Conservation (phyloP, 2,113 vertebrate species). For the Labrus mixtus region DNA sequence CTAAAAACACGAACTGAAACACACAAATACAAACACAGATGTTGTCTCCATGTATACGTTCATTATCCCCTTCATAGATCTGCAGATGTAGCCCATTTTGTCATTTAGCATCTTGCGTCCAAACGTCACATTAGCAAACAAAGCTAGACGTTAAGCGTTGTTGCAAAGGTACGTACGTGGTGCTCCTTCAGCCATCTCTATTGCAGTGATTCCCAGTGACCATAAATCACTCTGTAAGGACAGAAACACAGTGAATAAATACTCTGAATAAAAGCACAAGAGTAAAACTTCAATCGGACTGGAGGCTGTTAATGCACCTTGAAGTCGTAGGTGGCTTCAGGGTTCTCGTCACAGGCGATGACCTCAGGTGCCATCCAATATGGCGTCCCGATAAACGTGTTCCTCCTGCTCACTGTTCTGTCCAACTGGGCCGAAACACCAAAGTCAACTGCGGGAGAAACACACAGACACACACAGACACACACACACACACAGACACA, state of each 20-base stretch:
- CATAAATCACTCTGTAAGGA: conserved; percentile 83
- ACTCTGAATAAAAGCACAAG: neutral
- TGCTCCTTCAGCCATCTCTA: conserved; percentile 85
- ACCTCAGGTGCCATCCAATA: conserved; percentile 97
- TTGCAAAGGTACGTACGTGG: conserved; percentile 76
- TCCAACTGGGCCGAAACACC: conserved; percentile 93
- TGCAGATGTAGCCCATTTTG: too few species aligned
- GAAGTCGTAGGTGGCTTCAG: conserved; percentile 90
- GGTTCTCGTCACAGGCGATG: conserved; percentile 92
- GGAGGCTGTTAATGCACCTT: conserved; percentile 79
- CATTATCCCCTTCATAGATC: too few species aligned
- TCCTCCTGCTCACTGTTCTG: conserved; percentile 88
- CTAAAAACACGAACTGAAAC: too few species aligned
- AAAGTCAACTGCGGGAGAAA: conserved; percentile 87
- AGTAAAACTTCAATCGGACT: neutral
- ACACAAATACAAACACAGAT: too few species aligned
- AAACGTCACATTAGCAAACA: neutral
- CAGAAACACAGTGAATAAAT: conserved; percentile 26
- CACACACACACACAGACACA: conserved; percentile 8
- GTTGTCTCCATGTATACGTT: too few species aligned
- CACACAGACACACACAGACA: conserved; percentile 10
- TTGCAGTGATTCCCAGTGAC: conserved; percentile 84
- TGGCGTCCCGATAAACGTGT: conserved; percentile 94
- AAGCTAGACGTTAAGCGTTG: neutral
- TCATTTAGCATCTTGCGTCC: too few species aligned